phyloP scores from a whole-genome alignment of 2,797 vertebrate genomes.

The Molossus alvarezi region DNA sequence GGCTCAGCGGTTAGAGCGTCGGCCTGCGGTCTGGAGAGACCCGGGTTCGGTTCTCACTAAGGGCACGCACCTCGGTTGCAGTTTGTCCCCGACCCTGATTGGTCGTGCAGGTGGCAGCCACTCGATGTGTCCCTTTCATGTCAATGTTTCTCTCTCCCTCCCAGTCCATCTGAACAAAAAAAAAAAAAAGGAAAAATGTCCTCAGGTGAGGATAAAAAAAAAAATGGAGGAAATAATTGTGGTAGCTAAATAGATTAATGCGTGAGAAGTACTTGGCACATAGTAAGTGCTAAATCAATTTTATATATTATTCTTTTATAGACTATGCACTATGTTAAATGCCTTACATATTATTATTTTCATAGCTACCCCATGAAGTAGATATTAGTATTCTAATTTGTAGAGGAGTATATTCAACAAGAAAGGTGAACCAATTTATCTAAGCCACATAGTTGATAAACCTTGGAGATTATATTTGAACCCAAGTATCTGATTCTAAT shows the following conservation, averaged over 20 bases:
- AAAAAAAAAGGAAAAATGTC: too few relatives aligned
- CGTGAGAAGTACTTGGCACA: neutral
- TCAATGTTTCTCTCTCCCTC: too few relatives aligned
- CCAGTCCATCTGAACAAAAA: too few relatives aligned
- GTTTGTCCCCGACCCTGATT: too few relatives aligned
- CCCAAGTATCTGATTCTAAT: neutral
- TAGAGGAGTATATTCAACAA: neutral
- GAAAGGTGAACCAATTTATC: neutral
- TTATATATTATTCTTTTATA: constrained; percentile 13
- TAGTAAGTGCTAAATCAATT: constrained; percentile 13
- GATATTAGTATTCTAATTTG: neutral
- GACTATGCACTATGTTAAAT: neutral
- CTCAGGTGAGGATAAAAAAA: neutral
- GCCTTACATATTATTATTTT: neutral
- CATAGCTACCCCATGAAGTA: neutral
- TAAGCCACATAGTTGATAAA: neutral
- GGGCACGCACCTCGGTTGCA: too few relatives aligned
- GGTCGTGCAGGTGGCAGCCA: too few relatives aligned
- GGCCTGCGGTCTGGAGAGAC: too few relatives aligned
- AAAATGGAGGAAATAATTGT: neutral
- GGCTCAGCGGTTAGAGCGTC: too few relatives aligned
- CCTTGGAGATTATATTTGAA: neutral
- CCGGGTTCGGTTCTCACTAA: too few relatives aligned
- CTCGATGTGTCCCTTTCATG: too few relatives aligned
- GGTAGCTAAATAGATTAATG: constrained; percentile 4